These are phyloP conservation scores for Masnerella sp. DNA, from an alignment of 2,888 invertebrate genomes.

Conservation along the genomic window DNA sequence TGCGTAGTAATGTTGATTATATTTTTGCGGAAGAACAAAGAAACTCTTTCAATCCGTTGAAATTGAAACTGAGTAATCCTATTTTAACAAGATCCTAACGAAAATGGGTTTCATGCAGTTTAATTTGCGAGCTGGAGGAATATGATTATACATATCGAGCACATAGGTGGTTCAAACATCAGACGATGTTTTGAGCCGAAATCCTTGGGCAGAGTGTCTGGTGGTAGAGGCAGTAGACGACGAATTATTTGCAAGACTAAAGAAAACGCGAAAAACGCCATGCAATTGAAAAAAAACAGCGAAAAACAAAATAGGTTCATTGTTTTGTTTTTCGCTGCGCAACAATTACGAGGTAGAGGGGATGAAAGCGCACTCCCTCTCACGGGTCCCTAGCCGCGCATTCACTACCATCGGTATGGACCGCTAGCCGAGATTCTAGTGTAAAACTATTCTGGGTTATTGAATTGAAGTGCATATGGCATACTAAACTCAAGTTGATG, in stretches of 20 bases:
- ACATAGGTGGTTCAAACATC: not conserved
- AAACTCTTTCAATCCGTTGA: not conserved
- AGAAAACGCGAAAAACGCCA: not conserved
- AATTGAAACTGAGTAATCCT: not conserved
- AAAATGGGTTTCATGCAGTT: not conserved
- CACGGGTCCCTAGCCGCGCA: too few relatives aligned
- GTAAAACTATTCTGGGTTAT: too few relatives aligned
- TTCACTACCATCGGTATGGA: too few relatives aligned
- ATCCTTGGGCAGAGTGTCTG: not conserved
- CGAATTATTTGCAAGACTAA: not conserved
- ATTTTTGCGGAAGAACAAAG: not conserved
- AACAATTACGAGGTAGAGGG: too few relatives aligned
- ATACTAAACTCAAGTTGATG: too few relatives aligned
- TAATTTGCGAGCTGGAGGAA: slow-evolving; percentile 2
- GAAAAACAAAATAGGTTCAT: too few relatives aligned
- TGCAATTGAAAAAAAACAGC: too few relatives aligned
- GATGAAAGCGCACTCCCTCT: too few relatives aligned
- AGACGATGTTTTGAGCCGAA: not conserved
- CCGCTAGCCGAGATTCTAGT: too few relatives aligned
- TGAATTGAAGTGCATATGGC: too few relatives aligned
- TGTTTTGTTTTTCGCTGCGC: too few relatives aligned
- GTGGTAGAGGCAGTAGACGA: not conserved
- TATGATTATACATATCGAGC: not conserved
- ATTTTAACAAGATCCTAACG: not conserved
- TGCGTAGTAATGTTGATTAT: not conserved